These are phyloP conservation scores for Tapera naevia DNA, from an alignment of 2,797 vertebrate species.

Conservation along the genomic window DNA sequence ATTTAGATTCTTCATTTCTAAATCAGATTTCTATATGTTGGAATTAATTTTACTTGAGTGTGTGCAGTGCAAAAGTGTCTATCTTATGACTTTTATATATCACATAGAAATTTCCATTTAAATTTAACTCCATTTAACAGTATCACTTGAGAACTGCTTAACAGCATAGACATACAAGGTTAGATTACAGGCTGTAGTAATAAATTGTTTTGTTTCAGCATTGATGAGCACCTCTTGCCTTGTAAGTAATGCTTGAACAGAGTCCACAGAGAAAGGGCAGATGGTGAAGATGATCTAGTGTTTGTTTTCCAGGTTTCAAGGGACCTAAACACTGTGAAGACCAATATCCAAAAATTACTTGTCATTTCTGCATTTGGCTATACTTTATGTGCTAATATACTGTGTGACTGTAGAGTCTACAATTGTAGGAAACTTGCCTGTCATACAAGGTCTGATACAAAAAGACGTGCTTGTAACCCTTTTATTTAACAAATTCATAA, in stretches of 20 bases:
- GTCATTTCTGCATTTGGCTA: neutral
- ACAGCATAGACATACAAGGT: neutral
- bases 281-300: neutral
- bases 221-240: neutral
- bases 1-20: neutral
- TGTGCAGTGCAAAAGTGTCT: neutral
- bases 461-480: no score
- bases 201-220: neutral
- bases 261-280: neutral
- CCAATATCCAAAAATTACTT: neutral
- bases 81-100: neutral
- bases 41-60: slow-evolving; percentile 7
- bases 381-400: neutral
- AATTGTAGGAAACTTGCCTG: neutral
- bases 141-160: neutral
- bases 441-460: no score
- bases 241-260: neutral
- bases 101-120: neutral
- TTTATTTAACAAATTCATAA: no score
- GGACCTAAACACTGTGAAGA: neutral
- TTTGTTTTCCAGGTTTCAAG: neutral
- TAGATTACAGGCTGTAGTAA: neutral
- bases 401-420: neutral
- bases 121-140: neutral
- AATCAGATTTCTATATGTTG: neutral